Evolutionary conservation across 2,888 invertebrate genomes (phyloP).

Genomic region (Ennomos quercinarius): DNA sequence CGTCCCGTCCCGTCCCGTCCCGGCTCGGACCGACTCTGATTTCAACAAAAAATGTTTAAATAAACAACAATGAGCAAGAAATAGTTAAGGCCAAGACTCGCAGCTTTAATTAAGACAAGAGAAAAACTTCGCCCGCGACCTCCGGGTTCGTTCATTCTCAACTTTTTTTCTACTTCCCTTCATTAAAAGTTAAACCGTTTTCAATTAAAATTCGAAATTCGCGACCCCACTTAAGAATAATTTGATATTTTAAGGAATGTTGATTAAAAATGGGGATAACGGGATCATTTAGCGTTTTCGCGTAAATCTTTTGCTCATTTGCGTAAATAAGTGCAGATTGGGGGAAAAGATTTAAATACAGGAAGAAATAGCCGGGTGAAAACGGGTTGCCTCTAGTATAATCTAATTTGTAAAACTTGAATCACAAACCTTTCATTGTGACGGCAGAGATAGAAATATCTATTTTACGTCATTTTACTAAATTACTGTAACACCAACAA

Average conservation of each 20-base stretch:
- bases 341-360: too few species aligned
- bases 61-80: conserved; percentile 59
- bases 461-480: background rate
- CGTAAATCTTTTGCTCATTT: conserved; percentile 24
- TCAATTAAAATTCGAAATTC: conserved; percentile 65
- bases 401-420: conserved; percentile 2
- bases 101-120: conserved; percentile 61
- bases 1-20: too few species aligned
- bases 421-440: too few species aligned
- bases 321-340: background rate
- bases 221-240: conserved; percentile 40
- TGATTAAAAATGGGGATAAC: conserved; percentile 38
- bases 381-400: too few species aligned
- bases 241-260: conserved; percentile 40
- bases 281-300: conserved; percentile 28
- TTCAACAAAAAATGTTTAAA: conserved; percentile 36
- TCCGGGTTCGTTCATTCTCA: conserved; percentile 49
- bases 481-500: conserved; percentile 1
- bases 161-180: conserved; percentile 61
- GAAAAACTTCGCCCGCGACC: conserved; percentile 39
- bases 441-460: background rate
- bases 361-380: too few species aligned
- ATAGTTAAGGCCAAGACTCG: conserved; percentile 49
- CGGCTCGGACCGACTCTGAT: conserved; percentile 6
- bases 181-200: conserved; percentile 70